Base-by-base conservation (phyloP, 1,140 invertebrate species). In the Anagrus nilaparvatae region DNA sequence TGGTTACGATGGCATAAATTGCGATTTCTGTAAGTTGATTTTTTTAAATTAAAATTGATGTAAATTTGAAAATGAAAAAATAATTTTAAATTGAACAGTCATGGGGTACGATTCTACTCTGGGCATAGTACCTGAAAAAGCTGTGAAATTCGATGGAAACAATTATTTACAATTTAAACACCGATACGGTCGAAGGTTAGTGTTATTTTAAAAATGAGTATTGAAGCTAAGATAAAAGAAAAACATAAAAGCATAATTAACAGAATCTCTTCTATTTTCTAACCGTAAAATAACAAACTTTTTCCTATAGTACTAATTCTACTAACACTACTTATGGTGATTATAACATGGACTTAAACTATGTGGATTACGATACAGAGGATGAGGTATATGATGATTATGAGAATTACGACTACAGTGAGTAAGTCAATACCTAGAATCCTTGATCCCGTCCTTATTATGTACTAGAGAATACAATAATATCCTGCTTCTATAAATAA, bases 1-100 rank as follows among this genome's bases (percentile, higher is more conserved):
- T 13, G 70, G 73, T 30, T 84, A 73, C 56, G 74, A 72, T 43
- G 85, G 84, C n/a, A 70, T 77, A 31, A 70, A 73, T 37, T 87
- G 84, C 60, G 78, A 87, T 69, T 76, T 76, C 59, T 65, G 82
- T 83, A 69, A 76, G 76, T 42, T 8, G 8, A 24, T 23, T 34
- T 16, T 42, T 12, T 16, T 2, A 37, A 28, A 18, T 37, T 18
- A 23, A 7, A 4, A 14, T 27, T 18, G 23, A 36, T 25, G 24
- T n/a, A 35, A 34, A 34, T 35, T 20, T 16, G 24, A 25, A 3
- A 37, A 27, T 18, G 29, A 30, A 18, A 1, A 38, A n/a, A 29
- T 18, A 18, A 0, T 27, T 25, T 38, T 9, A 20, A 13, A 12
- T 21, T 41, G 54, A 58, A 2, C 27, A 66, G 59, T 68, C 37